Base-by-base conservation (phyloP, 2,113 vertebrate species). In the Cervus canadensis region DNA sequence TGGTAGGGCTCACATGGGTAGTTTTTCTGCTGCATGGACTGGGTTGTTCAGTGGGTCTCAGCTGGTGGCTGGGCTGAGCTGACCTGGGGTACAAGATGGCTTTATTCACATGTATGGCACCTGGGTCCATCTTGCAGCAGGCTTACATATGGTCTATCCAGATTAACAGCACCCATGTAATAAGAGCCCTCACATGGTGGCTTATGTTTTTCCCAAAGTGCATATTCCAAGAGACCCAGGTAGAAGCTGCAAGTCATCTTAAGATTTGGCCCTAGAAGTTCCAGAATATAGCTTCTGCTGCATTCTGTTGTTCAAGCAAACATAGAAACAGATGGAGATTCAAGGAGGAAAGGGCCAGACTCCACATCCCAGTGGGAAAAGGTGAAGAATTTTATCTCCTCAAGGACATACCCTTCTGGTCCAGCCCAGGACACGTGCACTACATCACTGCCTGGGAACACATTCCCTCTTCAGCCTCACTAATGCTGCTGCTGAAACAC, bases 91-190 rank as follows among this genome's bases (percentile, higher is more conserved):
- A 52, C 7, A 14, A 28, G 59, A 36, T 28, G 23, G 10, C 17
- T 45, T 91, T 82, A 3, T 45, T 89, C 23, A 43, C 16, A 52
- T 36, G 2, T 23, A 9, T 48, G 13, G 12, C 28, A 26, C 23
- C 3, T n/a, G 26, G 2, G 33, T 28, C 21, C 4, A 1, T 23
- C n/a, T 40, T 40, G 1, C 0, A 30, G 81, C 62, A 19, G 2
- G 1, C 10, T 40, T 33, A 25, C 2, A 1, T 5, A 4, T 36
- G 26, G 21, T 33, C 43, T n/a, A n/a, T 54, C 10, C 45, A 43
- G 23, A 9, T 11, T 8, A 26, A 48, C 3, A 56, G 21, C 26
- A 5, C 71, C 28, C 16, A 2, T 54, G 60, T 1, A 30, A 26
- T 25, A 25, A 21, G 67, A 60, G 15, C 40, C 14, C 50, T 92